Base-by-base conservation (phyloP, 2,113 vertebrate genomes). In the Sturnira hondurensis region DNA sequence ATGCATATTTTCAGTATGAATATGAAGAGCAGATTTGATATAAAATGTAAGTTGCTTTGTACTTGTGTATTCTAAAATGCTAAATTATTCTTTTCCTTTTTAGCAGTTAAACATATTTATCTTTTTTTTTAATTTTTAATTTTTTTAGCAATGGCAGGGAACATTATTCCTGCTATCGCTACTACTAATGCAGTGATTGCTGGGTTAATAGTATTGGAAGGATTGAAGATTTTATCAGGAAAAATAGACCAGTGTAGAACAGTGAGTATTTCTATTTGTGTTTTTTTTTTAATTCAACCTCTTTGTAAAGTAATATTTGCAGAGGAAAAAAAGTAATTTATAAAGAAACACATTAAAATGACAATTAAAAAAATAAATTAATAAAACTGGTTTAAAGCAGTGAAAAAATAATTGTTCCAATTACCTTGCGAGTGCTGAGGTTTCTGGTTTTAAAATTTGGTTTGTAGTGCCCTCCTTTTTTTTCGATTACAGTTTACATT, bases 1-100 rank as follows among this genome's bases (percentile, higher is more conserved):
- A 99, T 99, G 99, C 98, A 99, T 96, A 99, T 99, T 98, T 99
- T 99, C 97, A 99, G 99, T 98, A 99, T 99, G 99, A 99, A 98
- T 97, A 99, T 99, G 99, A 99, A 99, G 98, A 99, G 99, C 97
- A 99, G 98, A 98, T 99, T 99, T 95, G 99, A 99, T 96, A 99
- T 99, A 43, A 99, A 99, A 97, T 99, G 99, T 99, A 98, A 99
- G 99, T 98, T 96, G 20, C 86, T 85, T 85, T 91, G 28, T 61
- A 56, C 9, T 91, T 90, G 22, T 70, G 50, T 91, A 61, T 50
- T 89, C 38, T 52, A 67, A 86, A 81, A 58, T 54, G 68, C 50
- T 88, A 56, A 96, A 80, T 81, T 90, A 13, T 7, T 63, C n/a
- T 58, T 54, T 58, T 11, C 95, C 83, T 95, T 89, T 89, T 94